Percentiles rank a stretch among this genome's conserved stretches.
These are phyloP conservation scores for Nipponacmea schrenckii DNA, from an alignment of 2,888 invertebrate species.

Conservation along the genomic window DNA sequence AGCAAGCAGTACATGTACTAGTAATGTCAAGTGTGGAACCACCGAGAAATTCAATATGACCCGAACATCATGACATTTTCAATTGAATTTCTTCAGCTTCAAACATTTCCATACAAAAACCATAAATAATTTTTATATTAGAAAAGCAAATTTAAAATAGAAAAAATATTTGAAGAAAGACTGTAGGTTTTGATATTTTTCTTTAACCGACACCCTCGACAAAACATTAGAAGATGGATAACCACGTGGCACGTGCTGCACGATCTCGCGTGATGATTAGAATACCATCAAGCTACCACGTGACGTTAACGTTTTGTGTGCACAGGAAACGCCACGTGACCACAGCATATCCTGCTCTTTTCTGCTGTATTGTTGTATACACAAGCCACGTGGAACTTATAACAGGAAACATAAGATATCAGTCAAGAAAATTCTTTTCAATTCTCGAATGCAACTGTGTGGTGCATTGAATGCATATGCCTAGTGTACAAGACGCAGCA, in stretches of 20 bases:
- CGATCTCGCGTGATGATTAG: conserved; percentile 4
- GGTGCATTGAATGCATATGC: too few species aligned
- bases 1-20: too few species aligned
- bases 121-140: too few species aligned
- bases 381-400: background rate
- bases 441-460: too few species aligned
- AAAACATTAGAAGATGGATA: conserved; percentile 7
- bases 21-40: too few species aligned
- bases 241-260: conserved; percentile 7
- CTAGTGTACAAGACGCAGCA: too few species aligned
- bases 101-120: too few species aligned
- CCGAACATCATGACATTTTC: too few species aligned
- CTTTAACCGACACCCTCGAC: background rate
- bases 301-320: conserved; percentile 8
- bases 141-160: too few species aligned
- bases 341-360: background rate
- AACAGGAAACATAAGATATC: conserved; percentile 1
- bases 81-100: too few species aligned
- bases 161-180: too few species aligned
- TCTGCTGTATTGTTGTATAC: background rate
- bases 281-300: background rate
- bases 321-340: conserved; percentile 3
- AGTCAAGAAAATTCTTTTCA: background rate
- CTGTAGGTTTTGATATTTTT: background rate
- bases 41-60: too few species aligned